Conservation (phyloP, 2,113 vertebrate species). For the Heterochromis multidens region DNA sequence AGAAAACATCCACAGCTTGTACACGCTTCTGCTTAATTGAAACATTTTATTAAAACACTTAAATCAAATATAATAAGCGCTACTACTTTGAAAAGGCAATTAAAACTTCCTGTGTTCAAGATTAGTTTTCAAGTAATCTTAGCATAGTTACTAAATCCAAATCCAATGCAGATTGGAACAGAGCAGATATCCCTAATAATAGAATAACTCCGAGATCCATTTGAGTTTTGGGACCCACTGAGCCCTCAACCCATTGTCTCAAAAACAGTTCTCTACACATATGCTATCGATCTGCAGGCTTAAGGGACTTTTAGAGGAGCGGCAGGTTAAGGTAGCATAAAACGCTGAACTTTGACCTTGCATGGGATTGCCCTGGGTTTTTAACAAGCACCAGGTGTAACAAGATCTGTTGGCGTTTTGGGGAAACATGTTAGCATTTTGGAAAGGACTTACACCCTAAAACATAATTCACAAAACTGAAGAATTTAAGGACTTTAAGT, state of each 20-base stretch:
- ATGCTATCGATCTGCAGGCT: constrained; percentile 54
- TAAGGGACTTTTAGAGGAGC: constrained; percentile 38
- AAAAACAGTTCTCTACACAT: constrained; percentile 36
- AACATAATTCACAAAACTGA: background rate
- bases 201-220: constrained; percentile 3
- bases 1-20: background rate
- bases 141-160: background rate
- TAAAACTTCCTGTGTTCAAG: background rate
- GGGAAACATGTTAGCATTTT: constrained; percentile 15
- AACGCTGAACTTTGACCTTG: constrained; percentile 43
- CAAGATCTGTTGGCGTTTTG: constrained; percentile 5
- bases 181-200: background rate
- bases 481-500: background rate
- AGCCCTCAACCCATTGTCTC: constrained; percentile 14
- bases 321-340: constrained; percentile 63
- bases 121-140: background rate
- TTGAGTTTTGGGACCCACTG: background rate
- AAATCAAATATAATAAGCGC: background rate
- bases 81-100: background rate
- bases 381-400: constrained; percentile 65
- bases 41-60: background rate
- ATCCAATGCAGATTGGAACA: background rate
- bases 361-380: constrained; percentile 21
- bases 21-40: background rate
- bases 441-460: constrained; percentile 9